These are phyloP conservation scores for Neuroscelio doddi DNA, from an alignment of 2,888 invertebrate species.

Conservation along the genomic window DNA sequence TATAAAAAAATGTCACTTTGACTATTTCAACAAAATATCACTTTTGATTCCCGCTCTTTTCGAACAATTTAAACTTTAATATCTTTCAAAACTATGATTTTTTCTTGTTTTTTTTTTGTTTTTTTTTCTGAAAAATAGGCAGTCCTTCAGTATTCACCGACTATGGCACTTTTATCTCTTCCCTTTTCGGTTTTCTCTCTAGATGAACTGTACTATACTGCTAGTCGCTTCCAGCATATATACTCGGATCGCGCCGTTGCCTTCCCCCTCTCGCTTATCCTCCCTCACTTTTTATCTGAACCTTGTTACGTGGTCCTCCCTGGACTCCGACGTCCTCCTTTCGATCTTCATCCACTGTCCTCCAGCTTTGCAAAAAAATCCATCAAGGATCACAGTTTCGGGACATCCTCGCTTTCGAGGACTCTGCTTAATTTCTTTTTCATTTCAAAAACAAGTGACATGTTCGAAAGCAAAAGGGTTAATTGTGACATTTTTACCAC, in stretches of 20 bases:
- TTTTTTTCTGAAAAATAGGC: no score
- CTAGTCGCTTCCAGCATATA: conserved; percentile 66
- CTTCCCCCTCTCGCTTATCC: conserved; percentile 57
- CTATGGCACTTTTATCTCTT: conserved; percentile 3
- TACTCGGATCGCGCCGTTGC: conserved; percentile 60
- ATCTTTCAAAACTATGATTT: no score
- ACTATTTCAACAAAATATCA: no score
- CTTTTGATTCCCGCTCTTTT: neutral
- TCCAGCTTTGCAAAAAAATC: conserved; percentile 19
- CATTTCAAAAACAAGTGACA: no score
- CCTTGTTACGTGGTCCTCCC: conserved; percentile 41
- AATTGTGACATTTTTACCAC: no score
- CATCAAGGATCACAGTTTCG: neutral
- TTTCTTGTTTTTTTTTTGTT: no score
- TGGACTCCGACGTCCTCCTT: conserved; percentile 29
- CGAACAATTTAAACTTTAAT: conserved; percentile 2
- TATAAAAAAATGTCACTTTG: no score
- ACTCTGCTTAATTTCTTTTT: no score
- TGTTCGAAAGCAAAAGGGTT: no score
- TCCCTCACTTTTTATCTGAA: conserved; percentile 64
- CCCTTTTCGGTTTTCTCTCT: conserved; percentile 64
- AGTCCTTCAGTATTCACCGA: no score
- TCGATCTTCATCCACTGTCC: conserved; percentile 18
- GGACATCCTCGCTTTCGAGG: no score
- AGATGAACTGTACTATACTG: conserved; percentile 67